Conservation (phyloP, 2,888 invertebrate species). For the Sinhomidia bicolor region DNA sequence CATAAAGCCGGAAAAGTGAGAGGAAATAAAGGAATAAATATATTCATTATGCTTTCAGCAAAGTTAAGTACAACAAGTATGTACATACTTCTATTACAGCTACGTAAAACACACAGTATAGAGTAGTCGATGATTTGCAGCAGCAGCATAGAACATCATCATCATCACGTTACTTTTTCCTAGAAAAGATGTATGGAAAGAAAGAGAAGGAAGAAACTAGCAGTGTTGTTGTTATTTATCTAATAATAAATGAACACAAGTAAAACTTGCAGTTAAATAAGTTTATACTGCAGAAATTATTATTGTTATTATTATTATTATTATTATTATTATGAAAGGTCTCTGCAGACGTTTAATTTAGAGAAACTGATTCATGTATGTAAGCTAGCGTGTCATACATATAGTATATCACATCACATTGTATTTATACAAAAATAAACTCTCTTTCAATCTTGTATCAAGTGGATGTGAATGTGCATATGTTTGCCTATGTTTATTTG, state of each 20-base stretch:
- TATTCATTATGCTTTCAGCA: conserved; percentile 48
- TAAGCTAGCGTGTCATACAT: too few species aligned
- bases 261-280: background rate
- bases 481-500: background rate
- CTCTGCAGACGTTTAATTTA: background rate
- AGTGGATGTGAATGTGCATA: background rate
- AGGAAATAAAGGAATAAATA: conserved; percentile 23
- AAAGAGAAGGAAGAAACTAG: background rate
- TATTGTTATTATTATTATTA: background rate
- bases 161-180: too few species aligned
- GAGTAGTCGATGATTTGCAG: background rate
- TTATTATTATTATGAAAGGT: conserved; percentile 2
- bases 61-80: background rate
- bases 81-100: too few species aligned
- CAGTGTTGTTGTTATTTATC: too few species aligned
- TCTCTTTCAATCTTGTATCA: too few species aligned
- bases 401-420: too few species aligned
- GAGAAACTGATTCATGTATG: background rate
- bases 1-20: conserved; percentile 53
- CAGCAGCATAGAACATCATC: too few species aligned
- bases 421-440: too few species aligned
- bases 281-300: background rate
- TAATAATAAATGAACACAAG: background rate
- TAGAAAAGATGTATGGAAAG: conserved; percentile 9
- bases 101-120: too few species aligned